A percentile compares a stretch with the other conserved stretches of the same genome.
Conservation (phyloP, 1,140 invertebrate genomes). For the Macrobrachium rosenbergii region DNA sequence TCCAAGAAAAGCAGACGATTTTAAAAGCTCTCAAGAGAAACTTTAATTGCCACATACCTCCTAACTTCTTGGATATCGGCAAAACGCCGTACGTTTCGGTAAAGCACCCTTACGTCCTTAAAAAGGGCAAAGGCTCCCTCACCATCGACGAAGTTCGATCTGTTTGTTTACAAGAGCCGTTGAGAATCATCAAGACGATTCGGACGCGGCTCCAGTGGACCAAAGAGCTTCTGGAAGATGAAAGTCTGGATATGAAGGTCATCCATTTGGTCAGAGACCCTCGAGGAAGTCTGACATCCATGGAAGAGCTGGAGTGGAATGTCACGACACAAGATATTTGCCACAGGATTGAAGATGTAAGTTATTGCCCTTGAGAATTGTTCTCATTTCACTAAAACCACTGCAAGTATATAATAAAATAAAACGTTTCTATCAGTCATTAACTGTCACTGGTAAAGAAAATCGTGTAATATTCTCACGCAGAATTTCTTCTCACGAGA, state of each 20-base stretch:
- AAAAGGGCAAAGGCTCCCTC: neutral
- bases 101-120: neutral
- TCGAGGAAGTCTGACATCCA: slow-evolving; percentile 18
- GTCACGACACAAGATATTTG: neutral
- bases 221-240: neutral
- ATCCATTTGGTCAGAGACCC: slow-evolving; percentile 44
- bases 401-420: too few species aligned
- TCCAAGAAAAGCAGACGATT: neutral
- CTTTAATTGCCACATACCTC: slow-evolving; percentile 10
- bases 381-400: too few species aligned
- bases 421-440: too few species aligned
- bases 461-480: too few species aligned
- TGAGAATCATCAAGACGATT: slow-evolving; percentile 34
- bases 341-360: neutral
- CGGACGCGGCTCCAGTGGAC: slow-evolving; percentile 25
- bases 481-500: too few species aligned
- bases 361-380: neutral
- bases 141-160: neutral
- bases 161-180: slow-evolving; percentile 5
- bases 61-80: neutral
- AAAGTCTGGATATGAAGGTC: slow-evolving; percentile 28
- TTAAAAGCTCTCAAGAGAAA: neutral
- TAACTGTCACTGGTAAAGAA: too few species aligned
- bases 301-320: slow-evolving; percentile 12
- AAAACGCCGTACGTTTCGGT: neutral